phyloP scores from a whole-genome alignment of 2,113 vertebrate genomes.

The Gymnobelideus leadbeateri region DNA sequence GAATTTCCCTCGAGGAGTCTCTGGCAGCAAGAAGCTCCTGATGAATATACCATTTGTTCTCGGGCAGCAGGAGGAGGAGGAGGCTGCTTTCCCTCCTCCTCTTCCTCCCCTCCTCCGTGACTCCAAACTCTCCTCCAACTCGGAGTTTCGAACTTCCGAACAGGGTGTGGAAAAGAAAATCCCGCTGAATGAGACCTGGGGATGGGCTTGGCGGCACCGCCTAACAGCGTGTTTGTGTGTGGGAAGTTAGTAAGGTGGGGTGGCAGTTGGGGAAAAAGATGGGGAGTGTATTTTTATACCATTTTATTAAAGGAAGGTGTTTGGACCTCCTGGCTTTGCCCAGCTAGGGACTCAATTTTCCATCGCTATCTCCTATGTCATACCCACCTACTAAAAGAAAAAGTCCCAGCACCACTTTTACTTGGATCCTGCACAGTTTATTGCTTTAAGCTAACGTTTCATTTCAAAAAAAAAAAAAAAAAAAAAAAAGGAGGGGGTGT shows the following conservation, averaged over 20 bases:
- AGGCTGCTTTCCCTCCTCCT: slow-evolving; percentile 79
- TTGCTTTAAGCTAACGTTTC: not conserved
- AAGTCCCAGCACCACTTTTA: not conserved
- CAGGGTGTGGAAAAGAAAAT: not conserved
- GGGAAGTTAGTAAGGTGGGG: not conserved
- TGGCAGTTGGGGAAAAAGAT: not conserved
- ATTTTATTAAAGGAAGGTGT: slow-evolving; percentile 3
- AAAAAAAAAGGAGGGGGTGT: not conserved
- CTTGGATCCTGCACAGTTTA: not conserved
- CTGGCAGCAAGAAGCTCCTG: slow-evolving; percentile 79
- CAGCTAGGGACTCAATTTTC: not conserved
- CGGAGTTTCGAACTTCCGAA: not conserved
- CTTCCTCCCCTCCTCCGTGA: slow-evolving; percentile 48
- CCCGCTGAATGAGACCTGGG: not conserved
- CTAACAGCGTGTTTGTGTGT: not conserved
- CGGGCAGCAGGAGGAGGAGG: slow-evolving; percentile 81
- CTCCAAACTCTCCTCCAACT: not conserved
- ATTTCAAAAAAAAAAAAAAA: no score
- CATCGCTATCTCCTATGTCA: slow-evolving; percentile 28
- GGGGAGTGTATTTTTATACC: not conserved
- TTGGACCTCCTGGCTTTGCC: slow-evolving; percentile 8
- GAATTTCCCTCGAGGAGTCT: slow-evolving; percentile 72
- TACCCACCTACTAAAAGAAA: not conserved
- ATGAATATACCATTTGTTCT: slow-evolving; percentile 93
- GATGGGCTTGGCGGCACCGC: not conserved